A percentile compares a stretch with the other conserved stretches of the same genome.
Conservation (phyloP, 2,797 vertebrate species). For the Pseudochaenichthys georgianus region DNA sequence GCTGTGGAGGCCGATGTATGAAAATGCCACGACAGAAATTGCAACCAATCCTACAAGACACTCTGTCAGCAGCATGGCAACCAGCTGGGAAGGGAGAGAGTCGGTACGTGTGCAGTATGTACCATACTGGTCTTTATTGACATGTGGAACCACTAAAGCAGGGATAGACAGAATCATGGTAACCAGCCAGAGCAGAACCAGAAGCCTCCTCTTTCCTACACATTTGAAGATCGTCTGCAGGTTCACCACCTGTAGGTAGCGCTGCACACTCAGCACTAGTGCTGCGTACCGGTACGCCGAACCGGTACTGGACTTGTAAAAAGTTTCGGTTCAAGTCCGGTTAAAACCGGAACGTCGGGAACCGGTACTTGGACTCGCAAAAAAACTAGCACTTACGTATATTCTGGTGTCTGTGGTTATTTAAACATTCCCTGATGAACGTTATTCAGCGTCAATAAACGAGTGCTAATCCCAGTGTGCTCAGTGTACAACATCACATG, state of each 20-base stretch:
- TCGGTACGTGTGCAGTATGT: rapidly evolving
- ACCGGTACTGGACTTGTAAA: no score
- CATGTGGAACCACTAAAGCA: conserved; percentile 10
- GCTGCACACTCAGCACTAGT: conserved; percentile 70
- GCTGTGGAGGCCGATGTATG: conserved; percentile 25
- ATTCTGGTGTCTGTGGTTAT: no score
- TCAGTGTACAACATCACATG: no score
- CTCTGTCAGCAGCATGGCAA: conserved; percentile 14
- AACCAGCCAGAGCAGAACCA: conserved; percentile 47
- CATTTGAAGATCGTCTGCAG: conserved; percentile 4
- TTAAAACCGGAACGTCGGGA: no score
- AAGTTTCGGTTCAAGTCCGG: no score
- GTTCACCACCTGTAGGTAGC: conserved; percentile 64
- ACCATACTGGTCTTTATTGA: rapidly evolving
- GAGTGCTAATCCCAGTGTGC: no score
- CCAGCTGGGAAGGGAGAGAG: background rate
- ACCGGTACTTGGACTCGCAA: no score
- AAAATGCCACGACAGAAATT: background rate
- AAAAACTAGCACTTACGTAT: no score
- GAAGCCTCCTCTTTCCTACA: background rate
- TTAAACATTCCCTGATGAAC: no score
- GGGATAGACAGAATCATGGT: conserved; percentile 29
- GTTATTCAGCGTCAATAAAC: no score
- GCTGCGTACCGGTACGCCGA: no score
- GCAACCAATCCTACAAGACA: background rate